A percentile compares a stretch with the other conserved stretches of the same genome.
phyloP scores from a whole-genome alignment of 1,140 invertebrate genomes.

The Temnothorax curvispinosus region DNA sequence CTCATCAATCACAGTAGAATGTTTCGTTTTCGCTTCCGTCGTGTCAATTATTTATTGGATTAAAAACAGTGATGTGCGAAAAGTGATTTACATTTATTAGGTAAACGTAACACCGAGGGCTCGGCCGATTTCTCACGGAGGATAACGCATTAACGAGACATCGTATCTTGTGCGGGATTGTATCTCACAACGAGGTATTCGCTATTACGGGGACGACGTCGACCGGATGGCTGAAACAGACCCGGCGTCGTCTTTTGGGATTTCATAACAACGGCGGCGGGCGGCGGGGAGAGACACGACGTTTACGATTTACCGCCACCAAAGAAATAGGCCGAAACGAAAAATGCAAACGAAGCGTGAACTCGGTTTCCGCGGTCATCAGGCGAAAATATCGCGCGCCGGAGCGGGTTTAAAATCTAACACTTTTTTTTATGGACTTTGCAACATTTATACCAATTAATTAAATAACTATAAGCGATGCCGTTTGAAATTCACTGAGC shows the following conservation, averaged over 20 bases:
- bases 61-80: neutral
- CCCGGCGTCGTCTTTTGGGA: constrained; percentile 29
- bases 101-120: constrained; percentile 2
- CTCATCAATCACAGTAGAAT: neutral
- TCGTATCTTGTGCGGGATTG: constrained; percentile 22
- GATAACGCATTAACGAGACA: constrained; percentile 51
- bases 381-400: constrained; percentile 9
- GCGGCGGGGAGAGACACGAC: neutral
- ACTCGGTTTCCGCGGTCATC: constrained; percentile 7
- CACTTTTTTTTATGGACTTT: constrained; percentile 16
- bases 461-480: neutral
- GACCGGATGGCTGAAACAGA: constrained; percentile 28
- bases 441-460: neutral
- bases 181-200: constrained; percentile 24
- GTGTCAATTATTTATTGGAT: neutral
- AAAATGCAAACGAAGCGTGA: constrained; percentile 48
- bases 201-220: constrained; percentile 19
- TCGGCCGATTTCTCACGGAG: constrained; percentile 41
- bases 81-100: constrained; percentile 35
- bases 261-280: constrained; percentile 14
- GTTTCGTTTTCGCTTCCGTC: neutral
- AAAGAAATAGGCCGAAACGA: constrained; percentile 52
- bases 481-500: neutral
- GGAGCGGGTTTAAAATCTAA: neutral
- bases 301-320: constrained; percentile 44